Conservation (phyloP, 2,888 invertebrate genomes). For the Diarsia mendica region DNA sequence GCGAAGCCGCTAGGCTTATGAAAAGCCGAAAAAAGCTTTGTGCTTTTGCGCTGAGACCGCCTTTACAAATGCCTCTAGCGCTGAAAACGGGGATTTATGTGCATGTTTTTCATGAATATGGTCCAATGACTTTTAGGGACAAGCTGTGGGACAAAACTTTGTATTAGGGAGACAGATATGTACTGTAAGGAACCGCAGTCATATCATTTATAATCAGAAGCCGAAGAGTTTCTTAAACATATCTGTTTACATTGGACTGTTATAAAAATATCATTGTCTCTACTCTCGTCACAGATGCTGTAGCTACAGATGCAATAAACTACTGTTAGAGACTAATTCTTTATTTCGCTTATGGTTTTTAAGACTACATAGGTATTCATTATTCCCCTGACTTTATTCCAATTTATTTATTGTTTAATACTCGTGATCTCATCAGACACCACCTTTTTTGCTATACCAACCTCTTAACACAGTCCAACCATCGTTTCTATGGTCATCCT, state of each 20-base stretch:
- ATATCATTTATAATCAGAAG: neutral
- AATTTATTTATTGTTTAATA: too few relatives aligned
- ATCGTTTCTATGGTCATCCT: too few relatives aligned
- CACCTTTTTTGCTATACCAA: too few relatives aligned
- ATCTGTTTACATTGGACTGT: neutral
- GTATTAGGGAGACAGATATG: neutral
- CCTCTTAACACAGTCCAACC: too few relatives aligned
- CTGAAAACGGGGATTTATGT: neutral
- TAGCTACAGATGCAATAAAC: neutral
- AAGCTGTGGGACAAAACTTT: neutral
- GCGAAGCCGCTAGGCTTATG: constrained; percentile 18
- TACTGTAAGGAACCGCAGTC: neutral
- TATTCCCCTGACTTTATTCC: too few relatives aligned
- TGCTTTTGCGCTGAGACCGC: constrained; percentile 3
- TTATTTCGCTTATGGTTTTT: too few relatives aligned
- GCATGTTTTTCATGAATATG: constrained; percentile 10
- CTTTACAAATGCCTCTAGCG: constrained; percentile 18
- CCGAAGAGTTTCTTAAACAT: neutral
- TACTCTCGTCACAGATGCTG: neutral
- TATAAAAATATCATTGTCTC: neutral
- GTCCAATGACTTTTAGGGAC: constrained; percentile 1
- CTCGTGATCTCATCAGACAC: too few relatives aligned
- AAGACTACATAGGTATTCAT: too few relatives aligned
- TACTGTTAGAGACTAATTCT: too few relatives aligned
- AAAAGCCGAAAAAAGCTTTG: constrained; percentile 40